These are phyloP conservation scores for Porites cylindrica DNA, from an alignment of 92 coral and sea anemone species.

Conservation along the genomic window DNA sequence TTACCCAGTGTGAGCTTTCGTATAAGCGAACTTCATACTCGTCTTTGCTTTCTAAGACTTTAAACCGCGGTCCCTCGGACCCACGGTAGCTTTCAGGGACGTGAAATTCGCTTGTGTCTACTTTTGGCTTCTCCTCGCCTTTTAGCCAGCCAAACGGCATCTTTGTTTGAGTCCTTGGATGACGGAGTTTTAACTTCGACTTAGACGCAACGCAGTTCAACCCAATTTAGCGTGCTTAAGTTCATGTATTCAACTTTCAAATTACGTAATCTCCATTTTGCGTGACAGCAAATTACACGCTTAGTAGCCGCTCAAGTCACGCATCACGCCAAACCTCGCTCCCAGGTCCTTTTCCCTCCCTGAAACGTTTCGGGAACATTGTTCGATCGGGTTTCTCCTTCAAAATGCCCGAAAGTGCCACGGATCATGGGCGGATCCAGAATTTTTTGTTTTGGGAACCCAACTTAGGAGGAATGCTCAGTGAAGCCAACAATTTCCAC, in stretches of 20 bases:
- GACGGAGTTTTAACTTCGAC: neutral
- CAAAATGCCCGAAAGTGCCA: no score
- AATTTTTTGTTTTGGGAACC: no score
- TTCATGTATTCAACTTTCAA: neutral
- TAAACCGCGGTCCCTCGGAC: slow-evolving; percentile 65
- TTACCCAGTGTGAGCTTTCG: slow-evolving; percentile 58
- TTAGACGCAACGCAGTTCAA: neutral
- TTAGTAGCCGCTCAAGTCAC: no score
- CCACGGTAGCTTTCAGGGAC: slow-evolving; percentile 74
- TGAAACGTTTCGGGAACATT: no score
- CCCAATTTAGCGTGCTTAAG: neutral
- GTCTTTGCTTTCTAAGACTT: slow-evolving; percentile 61
- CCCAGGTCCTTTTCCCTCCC: no score
- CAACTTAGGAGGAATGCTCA: no score
- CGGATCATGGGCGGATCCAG: no score
- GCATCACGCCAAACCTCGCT: no score
- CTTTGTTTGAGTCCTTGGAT: neutral
- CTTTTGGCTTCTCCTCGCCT: slow-evolving; percentile 75
- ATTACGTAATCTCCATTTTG: neutral
- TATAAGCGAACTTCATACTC: slow-evolving; percentile 72
- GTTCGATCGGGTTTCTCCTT: no score
- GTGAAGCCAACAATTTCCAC: no score
- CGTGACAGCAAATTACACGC: neutral
- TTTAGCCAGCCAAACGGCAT: slow-evolving; percentile 63
- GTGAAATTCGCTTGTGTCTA: slow-evolving; percentile 68